A percentile compares a stretch with the other conserved stretches of the same genome.
phyloP scores from a whole-genome alignment of 2,113 vertebrate species.

The Bubo blakistoni region DNA sequence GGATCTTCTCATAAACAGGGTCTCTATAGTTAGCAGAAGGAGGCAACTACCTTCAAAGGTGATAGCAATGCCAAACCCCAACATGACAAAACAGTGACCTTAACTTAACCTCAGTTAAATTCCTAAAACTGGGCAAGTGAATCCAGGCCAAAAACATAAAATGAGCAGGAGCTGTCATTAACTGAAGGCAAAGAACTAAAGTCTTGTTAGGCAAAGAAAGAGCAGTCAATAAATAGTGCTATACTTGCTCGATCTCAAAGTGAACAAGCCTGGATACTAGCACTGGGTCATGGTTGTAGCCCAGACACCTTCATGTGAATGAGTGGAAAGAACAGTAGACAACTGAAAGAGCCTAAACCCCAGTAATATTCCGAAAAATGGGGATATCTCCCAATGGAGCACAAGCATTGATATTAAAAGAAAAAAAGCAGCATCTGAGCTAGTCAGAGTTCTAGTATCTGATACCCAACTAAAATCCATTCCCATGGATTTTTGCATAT shows the following conservation, averaged over 20 bases:
- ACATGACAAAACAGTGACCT: background rate
- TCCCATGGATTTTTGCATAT: background rate
- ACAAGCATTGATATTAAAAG: background rate
- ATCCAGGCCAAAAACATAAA: background rate
- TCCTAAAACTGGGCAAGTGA: background rate
- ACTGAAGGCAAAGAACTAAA: accelerated
- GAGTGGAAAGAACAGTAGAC: background rate
- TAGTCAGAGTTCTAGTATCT: background rate
- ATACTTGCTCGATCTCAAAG: background rate
- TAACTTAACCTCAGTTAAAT: background rate
- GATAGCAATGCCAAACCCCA: background rate
- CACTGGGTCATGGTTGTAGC: background rate
- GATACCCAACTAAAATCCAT: background rate
- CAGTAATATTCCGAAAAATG: background rate
- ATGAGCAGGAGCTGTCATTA: background rate
- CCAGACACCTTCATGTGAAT: background rate
- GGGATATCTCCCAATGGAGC: background rate
- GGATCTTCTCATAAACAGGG: background rate
- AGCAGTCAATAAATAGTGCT: background rate
- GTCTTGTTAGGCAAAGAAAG: background rate
- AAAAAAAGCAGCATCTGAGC: background rate
- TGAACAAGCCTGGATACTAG: background rate
- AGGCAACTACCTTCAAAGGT: background rate
- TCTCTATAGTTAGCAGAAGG: background rate
- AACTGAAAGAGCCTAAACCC: background rate